Evolutionary conservation across 2,113 vertebrate genomes (phyloP).

Genomic region (Aptenodytes forsteri): DNA sequence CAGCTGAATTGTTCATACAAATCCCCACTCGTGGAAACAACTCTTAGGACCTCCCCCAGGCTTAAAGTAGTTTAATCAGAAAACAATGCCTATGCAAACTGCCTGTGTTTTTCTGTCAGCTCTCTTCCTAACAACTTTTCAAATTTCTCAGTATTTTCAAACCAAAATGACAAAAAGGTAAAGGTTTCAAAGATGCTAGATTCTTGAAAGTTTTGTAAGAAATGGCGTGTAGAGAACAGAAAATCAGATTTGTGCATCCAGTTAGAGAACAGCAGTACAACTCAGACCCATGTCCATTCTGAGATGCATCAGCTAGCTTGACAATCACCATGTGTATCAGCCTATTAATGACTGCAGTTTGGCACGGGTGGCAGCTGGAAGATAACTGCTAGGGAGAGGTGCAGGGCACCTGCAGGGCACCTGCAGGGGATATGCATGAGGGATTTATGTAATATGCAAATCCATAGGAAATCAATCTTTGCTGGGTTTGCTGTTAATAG

Average conservation of each 20-base stretch:
- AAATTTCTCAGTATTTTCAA: background rate
- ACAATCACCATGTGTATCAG: background rate
- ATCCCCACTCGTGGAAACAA: background rate
- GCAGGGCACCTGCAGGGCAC: background rate
- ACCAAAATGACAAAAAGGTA: background rate
- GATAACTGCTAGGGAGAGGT: background rate
- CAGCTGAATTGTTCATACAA: background rate
- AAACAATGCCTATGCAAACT: background rate
- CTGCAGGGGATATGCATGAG: background rate
- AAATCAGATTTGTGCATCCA: background rate
- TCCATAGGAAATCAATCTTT: background rate
- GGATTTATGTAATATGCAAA: background rate
- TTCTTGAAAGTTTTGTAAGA: background rate
- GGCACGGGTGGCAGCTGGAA: background rate
- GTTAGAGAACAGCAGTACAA: background rate
- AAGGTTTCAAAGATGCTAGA: background rate
- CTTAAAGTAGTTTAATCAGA: background rate
- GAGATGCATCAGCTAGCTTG: background rate
- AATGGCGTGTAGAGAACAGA: background rate
- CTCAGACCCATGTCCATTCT: background rate
- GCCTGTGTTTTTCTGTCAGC: background rate
- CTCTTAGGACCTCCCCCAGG: background rate
- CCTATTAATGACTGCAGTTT: background rate
- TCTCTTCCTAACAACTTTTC: background rate
- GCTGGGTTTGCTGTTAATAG: background rate